These are phyloP conservation scores for Coenonympha glycerion DNA, from an alignment of 2,888 invertebrate genomes.

Conservation along the genomic window DNA sequence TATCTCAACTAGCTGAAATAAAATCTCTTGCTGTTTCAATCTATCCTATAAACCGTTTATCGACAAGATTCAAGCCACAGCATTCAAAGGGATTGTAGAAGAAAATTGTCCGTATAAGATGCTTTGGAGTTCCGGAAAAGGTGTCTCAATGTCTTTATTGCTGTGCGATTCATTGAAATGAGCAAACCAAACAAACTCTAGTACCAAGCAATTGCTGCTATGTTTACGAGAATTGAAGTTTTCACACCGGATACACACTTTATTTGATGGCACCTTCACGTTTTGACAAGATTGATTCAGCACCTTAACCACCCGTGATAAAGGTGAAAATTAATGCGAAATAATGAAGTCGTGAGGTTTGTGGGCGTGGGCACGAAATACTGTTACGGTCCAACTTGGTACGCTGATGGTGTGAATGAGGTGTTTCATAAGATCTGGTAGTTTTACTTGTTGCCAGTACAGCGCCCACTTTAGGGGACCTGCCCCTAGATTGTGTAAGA, in stretches of 20 bases:
- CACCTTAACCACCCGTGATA: background rate
- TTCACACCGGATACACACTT: conserved; percentile 5
- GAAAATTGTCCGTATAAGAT: too few species aligned
- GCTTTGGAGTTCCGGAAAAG: too few species aligned
- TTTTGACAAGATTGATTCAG: background rate
- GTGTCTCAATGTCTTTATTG: background rate
- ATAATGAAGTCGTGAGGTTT: conserved; percentile 17
- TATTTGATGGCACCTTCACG: conserved; percentile 5
- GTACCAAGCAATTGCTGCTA: background rate
- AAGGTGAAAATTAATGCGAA: background rate
- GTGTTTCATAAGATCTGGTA: conserved; percentile 19
- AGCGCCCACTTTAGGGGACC: too few species aligned
- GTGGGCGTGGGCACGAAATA: conserved; percentile 59
- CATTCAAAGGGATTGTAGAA: too few species aligned
- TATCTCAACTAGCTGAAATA: too few species aligned
- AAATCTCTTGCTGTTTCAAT: too few species aligned
- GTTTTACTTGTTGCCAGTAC: conserved; percentile 8
- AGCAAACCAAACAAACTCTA: background rate
- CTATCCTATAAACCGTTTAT: too few species aligned
- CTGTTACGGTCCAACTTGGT: conserved; percentile 41
- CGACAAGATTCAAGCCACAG: too few species aligned
- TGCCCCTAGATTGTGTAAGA: too few species aligned
- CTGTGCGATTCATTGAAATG: background rate
- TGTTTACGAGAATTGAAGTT: conserved; percentile 5
- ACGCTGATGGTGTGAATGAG: conserved; percentile 18